Percentiles rank a stretch among this genome's conserved stretches.
These are phyloP conservation scores for Azorinus chamasolen DNA, from an alignment of 2,888 invertebrate species.

Conservation along the genomic window DNA sequence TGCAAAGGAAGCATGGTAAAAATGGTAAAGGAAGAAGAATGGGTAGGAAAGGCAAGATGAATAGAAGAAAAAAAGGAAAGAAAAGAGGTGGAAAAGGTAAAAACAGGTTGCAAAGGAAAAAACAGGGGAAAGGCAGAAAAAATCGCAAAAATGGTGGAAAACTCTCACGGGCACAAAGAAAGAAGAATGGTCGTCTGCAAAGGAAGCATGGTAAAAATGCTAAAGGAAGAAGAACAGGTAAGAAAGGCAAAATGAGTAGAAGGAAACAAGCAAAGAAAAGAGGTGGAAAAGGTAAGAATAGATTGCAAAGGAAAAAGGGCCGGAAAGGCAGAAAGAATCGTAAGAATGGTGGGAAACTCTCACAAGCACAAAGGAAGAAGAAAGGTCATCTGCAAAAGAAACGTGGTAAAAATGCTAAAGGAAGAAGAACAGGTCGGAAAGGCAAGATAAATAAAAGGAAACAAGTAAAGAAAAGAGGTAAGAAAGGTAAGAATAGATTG, in stretches of 20 bases:
- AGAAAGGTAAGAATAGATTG: neutral
- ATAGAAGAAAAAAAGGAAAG: too few relatives aligned
- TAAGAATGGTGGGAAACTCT: neutral
- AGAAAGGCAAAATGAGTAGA: neutral
- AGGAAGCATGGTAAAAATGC: slow-evolving; percentile 1
- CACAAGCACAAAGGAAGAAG: neutral
- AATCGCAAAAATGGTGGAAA: neutral
- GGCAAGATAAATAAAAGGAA: neutral
- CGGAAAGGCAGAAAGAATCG: slow-evolving; percentile 1
- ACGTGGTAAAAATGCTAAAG: neutral
- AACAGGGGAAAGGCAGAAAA: neutral
- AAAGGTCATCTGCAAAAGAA: neutral
- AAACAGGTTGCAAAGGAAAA: neutral
- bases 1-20: too few relatives aligned
- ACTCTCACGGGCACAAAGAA: too few relatives aligned
- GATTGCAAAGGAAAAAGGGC: slow-evolving; percentile 1
- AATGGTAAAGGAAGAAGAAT: slow-evolving; percentile 9
- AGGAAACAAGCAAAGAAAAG: neutral
- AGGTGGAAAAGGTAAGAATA: neutral
- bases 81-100: neutral
- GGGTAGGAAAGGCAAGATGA: neutral
- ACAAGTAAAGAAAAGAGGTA: slow-evolving; percentile 4
- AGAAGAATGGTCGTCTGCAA: too few relatives aligned
- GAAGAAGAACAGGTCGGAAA: slow-evolving; percentile 10
- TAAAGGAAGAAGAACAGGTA: slow-evolving; percentile 1